These are phyloP conservation scores for Mus pahari DNA, from an alignment of 2,113 vertebrate genomes.

Conservation along the genomic window DNA sequence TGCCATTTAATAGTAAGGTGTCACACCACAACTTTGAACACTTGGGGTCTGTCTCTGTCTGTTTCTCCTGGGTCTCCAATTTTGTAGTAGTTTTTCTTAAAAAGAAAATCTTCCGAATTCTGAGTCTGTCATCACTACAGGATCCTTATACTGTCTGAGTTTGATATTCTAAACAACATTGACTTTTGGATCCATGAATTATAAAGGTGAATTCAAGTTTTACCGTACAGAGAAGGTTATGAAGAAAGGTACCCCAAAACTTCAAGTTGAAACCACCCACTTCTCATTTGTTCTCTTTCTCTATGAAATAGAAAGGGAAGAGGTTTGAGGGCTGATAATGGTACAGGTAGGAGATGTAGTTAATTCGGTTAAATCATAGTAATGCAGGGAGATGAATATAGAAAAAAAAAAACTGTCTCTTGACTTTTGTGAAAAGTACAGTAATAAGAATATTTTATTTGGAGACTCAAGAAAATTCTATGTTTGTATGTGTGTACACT, in stretches of 20 bases:
- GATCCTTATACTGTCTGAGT: not conserved
- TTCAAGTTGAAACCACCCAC: not conserved
- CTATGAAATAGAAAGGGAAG: not conserved
- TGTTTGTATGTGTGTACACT: no score
- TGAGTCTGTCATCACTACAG: not conserved
- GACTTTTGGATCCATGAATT: not conserved
- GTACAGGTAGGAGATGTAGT: not conserved
- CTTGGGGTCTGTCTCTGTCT: not conserved
- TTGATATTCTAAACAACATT: not conserved
- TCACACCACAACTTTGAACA: fast-evolving
- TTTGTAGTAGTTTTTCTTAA: not conserved
- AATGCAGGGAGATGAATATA: not conserved
- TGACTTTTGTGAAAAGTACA: not conserved
- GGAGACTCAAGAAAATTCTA: not conserved
- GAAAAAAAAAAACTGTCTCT: not conserved
- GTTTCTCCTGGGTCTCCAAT: not conserved
- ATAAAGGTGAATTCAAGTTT: not conserved
- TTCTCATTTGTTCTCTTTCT: not conserved
- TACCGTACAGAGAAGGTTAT: not conserved
- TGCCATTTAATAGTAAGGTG: not conserved
- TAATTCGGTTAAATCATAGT: not conserved
- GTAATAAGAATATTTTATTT: not conserved
- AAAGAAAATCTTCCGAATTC: not conserved
- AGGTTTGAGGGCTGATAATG: not conserved
- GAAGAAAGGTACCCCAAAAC: not conserved